Evolutionary conservation across 2,888 invertebrate species (phyloP).

Genomic region (Hoplodrina ambigua): DNA sequence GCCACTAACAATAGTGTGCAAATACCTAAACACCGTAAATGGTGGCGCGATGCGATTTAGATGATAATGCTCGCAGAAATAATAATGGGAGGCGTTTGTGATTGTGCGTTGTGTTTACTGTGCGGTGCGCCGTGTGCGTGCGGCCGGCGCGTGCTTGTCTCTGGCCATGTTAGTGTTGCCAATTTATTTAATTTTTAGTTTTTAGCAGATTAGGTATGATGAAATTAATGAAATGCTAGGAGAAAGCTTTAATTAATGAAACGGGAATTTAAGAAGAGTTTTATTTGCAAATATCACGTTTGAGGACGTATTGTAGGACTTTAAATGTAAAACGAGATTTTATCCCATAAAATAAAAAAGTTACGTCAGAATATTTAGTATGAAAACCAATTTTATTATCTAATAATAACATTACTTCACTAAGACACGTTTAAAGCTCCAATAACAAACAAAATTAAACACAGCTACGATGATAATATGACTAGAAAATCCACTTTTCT

Average conservation of each 20-base stretch:
- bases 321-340: not conserved
- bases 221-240: conserved; percentile 12
- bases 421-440: not conserved
- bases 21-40: conserved; percentile 90
- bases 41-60: conserved; percentile 89
- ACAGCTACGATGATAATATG: not conserved
- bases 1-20: conserved; percentile 90
- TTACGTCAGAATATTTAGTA: not conserved
- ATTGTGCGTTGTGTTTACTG: conserved; percentile 79
- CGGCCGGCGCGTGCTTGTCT: conserved; percentile 60
- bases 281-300: too few relatives aligned
- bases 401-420: not conserved
- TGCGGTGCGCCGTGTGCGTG: conserved; percentile 68
- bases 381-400: not conserved
- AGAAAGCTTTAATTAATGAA: not conserved
- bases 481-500: conserved; percentile 27
- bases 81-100: conserved; percentile 84
- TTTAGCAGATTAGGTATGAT: conserved; percentile 40
- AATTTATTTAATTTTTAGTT: conserved; percentile 62
- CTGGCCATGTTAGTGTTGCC: conserved; percentile 41
- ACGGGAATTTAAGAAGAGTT: not conserved
- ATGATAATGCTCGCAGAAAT: conserved; percentile 88
- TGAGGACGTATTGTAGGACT: too few relatives aligned
- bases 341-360: not conserved
- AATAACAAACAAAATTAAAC: not conserved